Evolutionary conservation across 2,113 vertebrate genomes (phyloP).

Genomic region (Scolopax mira): DNA sequence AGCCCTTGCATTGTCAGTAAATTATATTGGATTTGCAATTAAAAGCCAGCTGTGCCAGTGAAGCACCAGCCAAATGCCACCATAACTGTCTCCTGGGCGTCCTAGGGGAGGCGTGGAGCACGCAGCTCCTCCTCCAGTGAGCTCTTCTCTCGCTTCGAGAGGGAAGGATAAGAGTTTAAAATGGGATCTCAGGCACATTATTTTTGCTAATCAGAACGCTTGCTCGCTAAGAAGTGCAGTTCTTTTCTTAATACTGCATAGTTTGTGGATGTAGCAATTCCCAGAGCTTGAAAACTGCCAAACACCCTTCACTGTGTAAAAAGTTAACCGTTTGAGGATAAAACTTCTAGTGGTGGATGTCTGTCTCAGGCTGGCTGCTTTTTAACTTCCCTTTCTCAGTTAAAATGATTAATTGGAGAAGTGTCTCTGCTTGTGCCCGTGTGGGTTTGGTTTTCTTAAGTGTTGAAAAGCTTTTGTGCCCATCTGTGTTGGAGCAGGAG

Average conservation of each 20-base stretch:
- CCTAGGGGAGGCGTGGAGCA: slow-evolving; percentile 20
- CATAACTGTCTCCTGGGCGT: background rate
- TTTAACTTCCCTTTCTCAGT: background rate
- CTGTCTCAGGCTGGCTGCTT: background rate
- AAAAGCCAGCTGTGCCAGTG: slow-evolving; percentile 63
- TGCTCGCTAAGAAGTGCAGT: background rate
- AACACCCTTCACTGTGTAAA: background rate
- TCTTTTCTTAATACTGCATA: background rate
- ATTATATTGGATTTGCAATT: slow-evolving; percentile 59
- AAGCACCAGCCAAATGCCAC: slow-evolving; percentile 51
- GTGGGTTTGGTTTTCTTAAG: background rate
- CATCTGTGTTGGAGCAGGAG: background rate
- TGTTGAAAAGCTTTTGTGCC: background rate
- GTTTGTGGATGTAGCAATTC: background rate
- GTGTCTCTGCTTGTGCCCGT: background rate
- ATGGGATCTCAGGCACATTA: background rate
- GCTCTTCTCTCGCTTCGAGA: slow-evolving; percentile 8
- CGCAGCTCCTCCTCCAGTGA: background rate
- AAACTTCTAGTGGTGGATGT: background rate
- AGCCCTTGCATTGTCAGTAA: slow-evolving; percentile 32
- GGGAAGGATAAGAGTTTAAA: slow-evolving; percentile 20
- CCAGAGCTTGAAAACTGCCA: slow-evolving; percentile 12
- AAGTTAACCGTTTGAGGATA: background rate
- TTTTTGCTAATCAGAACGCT: background rate
- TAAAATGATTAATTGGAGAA: background rate